These are phyloP conservation scores for Cavia porcellus DNA, from an alignment of 2,113 vertebrate species.

Conservation along the genomic window DNA sequence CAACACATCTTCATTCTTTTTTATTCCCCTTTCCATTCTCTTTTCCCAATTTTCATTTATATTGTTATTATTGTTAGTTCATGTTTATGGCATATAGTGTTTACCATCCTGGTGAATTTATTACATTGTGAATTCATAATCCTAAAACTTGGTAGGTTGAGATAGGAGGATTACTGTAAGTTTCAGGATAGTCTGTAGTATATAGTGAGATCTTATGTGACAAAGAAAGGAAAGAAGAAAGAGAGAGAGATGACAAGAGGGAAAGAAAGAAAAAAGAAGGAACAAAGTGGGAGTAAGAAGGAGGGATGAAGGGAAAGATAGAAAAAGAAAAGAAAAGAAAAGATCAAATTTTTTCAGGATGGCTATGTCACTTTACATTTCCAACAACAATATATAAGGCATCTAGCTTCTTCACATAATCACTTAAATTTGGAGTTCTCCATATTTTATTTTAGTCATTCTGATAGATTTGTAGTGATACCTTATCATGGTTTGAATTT, in stretches of 20 bases:
- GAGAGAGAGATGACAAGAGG: neutral
- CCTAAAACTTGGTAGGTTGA: no score
- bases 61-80: neutral
- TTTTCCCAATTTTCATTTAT: neutral
- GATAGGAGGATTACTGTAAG: no score
- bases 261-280: neutral
- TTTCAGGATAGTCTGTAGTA: neutral
- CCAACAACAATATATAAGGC: neutral
- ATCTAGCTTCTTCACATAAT: neutral
- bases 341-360: slow-evolving; percentile 15
- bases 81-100: no score
- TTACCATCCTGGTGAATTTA: no score
- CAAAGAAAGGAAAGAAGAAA: neutral
- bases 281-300: neutral
- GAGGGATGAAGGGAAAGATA: no score
- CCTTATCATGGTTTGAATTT: neutral
- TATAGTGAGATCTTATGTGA: neutral
- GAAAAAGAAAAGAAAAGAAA: neutral
- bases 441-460: neutral
- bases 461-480: neutral
- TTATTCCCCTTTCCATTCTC: neutral
- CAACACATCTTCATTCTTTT: no score
- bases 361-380: neutral
- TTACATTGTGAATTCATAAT: no score
- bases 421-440: neutral